Evolutionary conservation across 2,113 vertebrate genomes (phyloP), one percentile per base, ranked within the genome.

Genomic region (Smithornis capensis): DNA sequence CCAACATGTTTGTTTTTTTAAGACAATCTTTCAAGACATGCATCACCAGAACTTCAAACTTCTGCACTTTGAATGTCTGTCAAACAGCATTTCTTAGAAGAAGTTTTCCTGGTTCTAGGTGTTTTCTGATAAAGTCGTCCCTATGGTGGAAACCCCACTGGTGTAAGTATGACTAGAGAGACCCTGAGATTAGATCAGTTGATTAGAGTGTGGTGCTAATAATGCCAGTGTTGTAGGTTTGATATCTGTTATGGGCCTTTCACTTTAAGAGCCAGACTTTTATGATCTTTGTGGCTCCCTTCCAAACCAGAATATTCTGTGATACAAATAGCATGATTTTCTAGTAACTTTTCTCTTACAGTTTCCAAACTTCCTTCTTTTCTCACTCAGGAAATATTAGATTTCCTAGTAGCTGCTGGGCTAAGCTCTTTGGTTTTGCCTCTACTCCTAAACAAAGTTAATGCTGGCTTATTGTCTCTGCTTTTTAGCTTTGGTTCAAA

Each of bases 351-450:
- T 73, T 82, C 69, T 31, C 35, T 56, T 76, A 31, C 9, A 56
- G 49, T 83, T 96, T 89, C 29, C 53, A 83, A 94, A 95, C 67
- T 90, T 92, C 78, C 59, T 64, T 87, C 24, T 37, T 22, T 95
- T 25, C 44, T 44, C 27, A 37, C 83, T 95, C 87, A 95, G 80
- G 86, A 97, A 97, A 96, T 95, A 96, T 71, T 96, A 92, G 38
- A 85, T 96, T 95, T 92, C 83, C 64, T 65, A 55, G 55, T 84
- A 87, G 74, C 44, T 94, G 67, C 59, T 95, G 70, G 52, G 69
- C 81, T 97, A 94, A 97, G 87, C 75, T 84, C 81, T 97, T 97
- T 95, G 63, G 73, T 97, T 92, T 95, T 96, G 79, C 86, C 77
- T 96, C 47, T 86, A 35, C 40, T 80, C 62, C 52, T 33, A 71